phyloP scores from a whole-genome alignment of 2,888 invertebrate species.

The Ophioninae sp. region DNA sequence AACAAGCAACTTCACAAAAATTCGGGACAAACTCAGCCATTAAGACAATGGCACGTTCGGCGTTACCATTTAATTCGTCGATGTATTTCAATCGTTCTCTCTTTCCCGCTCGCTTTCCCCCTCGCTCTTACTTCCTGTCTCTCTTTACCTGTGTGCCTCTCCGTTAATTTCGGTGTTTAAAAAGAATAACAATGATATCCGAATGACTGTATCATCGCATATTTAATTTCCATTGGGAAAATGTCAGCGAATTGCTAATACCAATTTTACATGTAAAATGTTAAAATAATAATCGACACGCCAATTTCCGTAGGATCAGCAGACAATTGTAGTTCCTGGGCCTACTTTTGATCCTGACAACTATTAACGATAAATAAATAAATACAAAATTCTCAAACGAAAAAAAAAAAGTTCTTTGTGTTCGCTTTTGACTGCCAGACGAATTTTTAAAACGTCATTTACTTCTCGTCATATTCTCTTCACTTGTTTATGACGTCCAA shows the following conservation, averaged over 20 bases:
- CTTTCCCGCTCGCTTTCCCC: slow-evolving; percentile 29
- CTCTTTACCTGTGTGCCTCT: slow-evolving; percentile 52
- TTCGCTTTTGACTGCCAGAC: slow-evolving; percentile 47
- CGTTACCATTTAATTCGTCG: slow-evolving; percentile 64
- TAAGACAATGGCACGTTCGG: slow-evolving; percentile 66
- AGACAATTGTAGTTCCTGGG: not conserved
- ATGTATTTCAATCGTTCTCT: slow-evolving; percentile 69
- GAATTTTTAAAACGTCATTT: slow-evolving; percentile 26
- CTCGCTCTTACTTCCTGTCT: slow-evolving; percentile 16
- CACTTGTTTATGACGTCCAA: not conserved
- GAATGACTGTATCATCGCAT: not conserved
- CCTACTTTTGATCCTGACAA: slow-evolving; percentile 9
- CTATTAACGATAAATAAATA: not conserved
- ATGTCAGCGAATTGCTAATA: not conserved
- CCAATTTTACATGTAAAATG: slow-evolving; percentile 23
- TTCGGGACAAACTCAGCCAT: slow-evolving; percentile 52
- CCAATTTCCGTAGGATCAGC: slow-evolving; percentile 13
- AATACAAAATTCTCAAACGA: not conserved
- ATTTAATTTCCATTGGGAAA: not conserved
- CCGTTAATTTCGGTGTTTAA: slow-evolving; percentile 44
- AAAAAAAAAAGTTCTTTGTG: not conserved
- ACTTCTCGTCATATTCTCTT: not conserved
- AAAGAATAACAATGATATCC: slow-evolving; percentile 25
- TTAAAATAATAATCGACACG: slow-evolving; percentile 22
- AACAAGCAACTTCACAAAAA: slow-evolving; percentile 54